Conservation (phyloP, 2,797 vertebrate species). For the Zalophus californianus region DNA sequence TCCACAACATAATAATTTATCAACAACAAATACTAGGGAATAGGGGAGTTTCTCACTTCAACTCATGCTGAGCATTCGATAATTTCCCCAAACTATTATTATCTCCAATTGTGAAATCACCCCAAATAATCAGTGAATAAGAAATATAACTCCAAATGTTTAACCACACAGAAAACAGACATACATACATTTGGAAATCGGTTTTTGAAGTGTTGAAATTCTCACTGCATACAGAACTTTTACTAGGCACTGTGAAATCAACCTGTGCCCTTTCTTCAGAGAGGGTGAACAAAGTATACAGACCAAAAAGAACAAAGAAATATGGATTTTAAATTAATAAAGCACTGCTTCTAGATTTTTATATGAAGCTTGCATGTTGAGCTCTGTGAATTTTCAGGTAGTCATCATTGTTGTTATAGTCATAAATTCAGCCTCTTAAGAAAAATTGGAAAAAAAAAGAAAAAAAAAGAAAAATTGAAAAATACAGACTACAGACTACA, state of each 20-base stretch:
- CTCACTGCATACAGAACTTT: neutral
- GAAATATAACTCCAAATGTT: neutral
- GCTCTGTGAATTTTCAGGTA: neutral
- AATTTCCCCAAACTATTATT: neutral
- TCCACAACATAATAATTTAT: neutral
- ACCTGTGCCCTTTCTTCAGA: neutral
- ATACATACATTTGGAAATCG: neutral
- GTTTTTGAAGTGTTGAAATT: neutral
- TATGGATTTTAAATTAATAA: slow-evolving; percentile 10
- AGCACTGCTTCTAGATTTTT: neutral
- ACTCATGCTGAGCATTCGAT: neutral
- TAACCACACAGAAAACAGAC: neutral
- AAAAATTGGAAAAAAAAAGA: neutral
- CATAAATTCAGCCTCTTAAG: neutral
- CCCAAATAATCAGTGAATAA: neutral
- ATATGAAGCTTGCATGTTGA: neutral
- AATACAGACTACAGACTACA: neutral
- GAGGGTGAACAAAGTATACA: neutral
- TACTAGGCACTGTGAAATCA: neutral
- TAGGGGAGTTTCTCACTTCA: neutral
- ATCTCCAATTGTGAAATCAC: neutral
- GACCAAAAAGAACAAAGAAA: neutral
- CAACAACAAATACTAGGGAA: neutral
- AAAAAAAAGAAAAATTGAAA: neutral
- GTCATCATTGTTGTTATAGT: neutral